Base-by-base conservation (phyloP, 2,797 vertebrate species). In the Trachops cirrhosus region DNA sequence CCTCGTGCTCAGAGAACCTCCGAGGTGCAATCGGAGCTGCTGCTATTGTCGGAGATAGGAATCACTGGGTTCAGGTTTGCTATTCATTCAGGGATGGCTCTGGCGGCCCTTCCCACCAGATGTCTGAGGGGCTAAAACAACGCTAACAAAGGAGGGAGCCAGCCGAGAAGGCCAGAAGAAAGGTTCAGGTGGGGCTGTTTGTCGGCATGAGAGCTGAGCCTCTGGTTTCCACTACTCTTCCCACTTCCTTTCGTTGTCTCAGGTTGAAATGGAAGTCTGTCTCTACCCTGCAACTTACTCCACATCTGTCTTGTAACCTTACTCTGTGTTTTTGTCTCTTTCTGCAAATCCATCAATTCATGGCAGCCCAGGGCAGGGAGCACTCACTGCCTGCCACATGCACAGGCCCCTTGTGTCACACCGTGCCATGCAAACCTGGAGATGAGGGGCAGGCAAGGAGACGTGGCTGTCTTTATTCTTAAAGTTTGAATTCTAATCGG, bases 31-130 rank as follows among this genome's bases (percentile, higher is more conserved):
- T 3, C 19, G 79, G 97, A 98, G 90, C 94, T 79, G 39, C 0
- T 5, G 78, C 64, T 94, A 86, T 96, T 96, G 92, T 97, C 37
- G 0, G 74, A 95, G 97, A 97, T 88, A 97, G 94, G 57, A 50
- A 97, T 97, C 95, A 5, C 16, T 0, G 19, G 80, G 85, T 92
- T 96, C 26, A 0, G 29, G 86, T 96, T 93, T 94, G 95, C 96
- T 95, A 93, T 96, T 97, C 93, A 97, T 83, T 4, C 57, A 7
- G 68, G 91, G 54, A 71, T 11, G 94, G n/a, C 85, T 88, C 93
- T 26, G 37, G 29, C 24, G 54, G 77, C 84, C 87, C 91, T 96
- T 80, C 83, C 37, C 52, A 74, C 82, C 94, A 89, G 88, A 84
- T 59, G 95, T 87, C 96, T 92, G 88, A 12, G 64, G 37, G 62